Percentiles rank a stretch among this genome's conserved stretches.
These are phyloP conservation scores for Napeogenes inachia DNA, from an alignment of 2,888 invertebrate genomes.

Conservation along the genomic window DNA sequence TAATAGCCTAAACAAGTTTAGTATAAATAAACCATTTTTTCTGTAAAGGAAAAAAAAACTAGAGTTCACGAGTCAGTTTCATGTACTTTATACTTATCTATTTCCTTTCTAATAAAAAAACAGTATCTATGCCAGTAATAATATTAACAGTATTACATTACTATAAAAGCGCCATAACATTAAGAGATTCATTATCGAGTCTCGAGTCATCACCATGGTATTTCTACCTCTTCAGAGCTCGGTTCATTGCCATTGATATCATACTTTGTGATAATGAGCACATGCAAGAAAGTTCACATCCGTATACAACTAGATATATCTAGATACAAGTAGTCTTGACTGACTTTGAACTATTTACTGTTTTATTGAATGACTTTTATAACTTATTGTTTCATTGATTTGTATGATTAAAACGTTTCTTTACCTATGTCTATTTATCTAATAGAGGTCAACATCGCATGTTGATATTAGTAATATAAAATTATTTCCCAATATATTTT, in stretches of 20 bases:
- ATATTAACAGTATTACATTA: not conserved
- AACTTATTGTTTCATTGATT: not conserved
- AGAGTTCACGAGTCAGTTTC: too few relatives aligned
- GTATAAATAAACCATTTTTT: too few relatives aligned
- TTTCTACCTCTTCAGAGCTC: slow-evolving; percentile 29
- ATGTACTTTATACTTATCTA: too few relatives aligned
- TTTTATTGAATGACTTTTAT: not conserved
- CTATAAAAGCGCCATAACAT: not conserved
- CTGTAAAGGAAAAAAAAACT: too few relatives aligned
- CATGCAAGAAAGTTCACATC: slow-evolving; percentile 34
- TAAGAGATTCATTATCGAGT: slow-evolving; percentile 14
- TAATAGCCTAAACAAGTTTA: too few relatives aligned
- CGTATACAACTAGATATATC: slow-evolving; percentile 20
- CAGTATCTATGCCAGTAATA: not conserved
- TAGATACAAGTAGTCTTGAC: too few relatives aligned
- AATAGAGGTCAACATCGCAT: too few relatives aligned
- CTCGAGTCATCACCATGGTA: slow-evolving; percentile 31
- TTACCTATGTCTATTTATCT: too few relatives aligned
- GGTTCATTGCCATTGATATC: slow-evolving; percentile 34
- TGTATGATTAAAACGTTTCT: too few relatives aligned
- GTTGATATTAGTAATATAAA: too few relatives aligned
- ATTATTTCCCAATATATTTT: too few relatives aligned
- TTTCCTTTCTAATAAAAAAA: too few relatives aligned
- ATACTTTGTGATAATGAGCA: slow-evolving; percentile 30
- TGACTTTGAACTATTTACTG: slow-evolving; percentile 1